phyloP scores from a whole-genome alignment of 1,140 invertebrate species.

The Geopemphigus sp. region DNA sequence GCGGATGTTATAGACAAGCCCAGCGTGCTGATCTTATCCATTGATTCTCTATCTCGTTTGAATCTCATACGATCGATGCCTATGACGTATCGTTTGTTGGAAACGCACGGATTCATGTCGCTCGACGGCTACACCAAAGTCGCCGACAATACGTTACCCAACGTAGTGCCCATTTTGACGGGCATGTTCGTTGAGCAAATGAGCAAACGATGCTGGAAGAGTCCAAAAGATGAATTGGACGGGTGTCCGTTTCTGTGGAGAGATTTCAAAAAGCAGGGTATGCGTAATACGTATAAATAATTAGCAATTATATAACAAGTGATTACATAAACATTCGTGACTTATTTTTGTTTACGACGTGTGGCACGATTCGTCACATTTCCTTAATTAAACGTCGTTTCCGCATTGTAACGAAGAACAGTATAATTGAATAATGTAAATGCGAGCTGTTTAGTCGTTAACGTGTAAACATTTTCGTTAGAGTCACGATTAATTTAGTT shows the following conservation, averaged over 20 bases:
- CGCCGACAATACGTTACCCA: slow-evolving; percentile 80
- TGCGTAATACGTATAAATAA: no score
- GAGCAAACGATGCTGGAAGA: slow-evolving; percentile 57
- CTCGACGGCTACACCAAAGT: slow-evolving; percentile 68
- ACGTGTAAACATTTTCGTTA: no score
- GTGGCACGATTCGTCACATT: no score
- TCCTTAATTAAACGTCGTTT: no score
- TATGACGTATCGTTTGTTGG: slow-evolving; percentile 65
- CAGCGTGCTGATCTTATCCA: slow-evolving; percentile 69
- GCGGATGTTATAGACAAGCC: slow-evolving; percentile 50
- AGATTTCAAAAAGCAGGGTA: slow-evolving; percentile 63
- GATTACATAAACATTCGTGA: no score
- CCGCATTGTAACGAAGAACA: no score
- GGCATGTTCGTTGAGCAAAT: slow-evolving; percentile 56
- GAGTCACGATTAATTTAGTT: no score
- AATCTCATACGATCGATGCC: slow-evolving; percentile 77
- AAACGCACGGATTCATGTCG: slow-evolving; percentile 60
- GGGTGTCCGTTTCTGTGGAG: slow-evolving; percentile 79
- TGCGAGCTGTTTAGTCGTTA: no score
- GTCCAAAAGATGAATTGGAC: slow-evolving; percentile 58
- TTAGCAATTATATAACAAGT: no score
- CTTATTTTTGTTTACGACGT: no score
- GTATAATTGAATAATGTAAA: no score
- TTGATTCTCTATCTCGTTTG: slow-evolving; percentile 81
- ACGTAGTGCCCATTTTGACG: slow-evolving; percentile 70